These are phyloP conservation scores for Glandiceps talaboti DNA, from an alignment of 53 echinoderm and acorn worm genomes.

Conservation along the genomic window DNA sequence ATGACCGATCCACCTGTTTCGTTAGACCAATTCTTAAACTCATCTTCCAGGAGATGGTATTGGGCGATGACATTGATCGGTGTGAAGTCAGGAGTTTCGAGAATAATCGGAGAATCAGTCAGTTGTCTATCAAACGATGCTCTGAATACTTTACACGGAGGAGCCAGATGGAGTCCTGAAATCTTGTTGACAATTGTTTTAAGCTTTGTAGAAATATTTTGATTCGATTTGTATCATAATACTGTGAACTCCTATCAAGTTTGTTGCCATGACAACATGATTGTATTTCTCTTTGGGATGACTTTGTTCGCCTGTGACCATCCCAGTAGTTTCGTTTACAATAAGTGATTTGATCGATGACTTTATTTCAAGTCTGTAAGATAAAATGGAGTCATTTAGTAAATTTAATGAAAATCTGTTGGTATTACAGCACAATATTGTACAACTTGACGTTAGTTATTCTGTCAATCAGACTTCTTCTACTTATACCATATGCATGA, in stretches of 20 bases:
- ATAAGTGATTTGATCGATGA: slow-evolving; percentile 22
- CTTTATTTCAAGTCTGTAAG: slow-evolving; percentile 39
- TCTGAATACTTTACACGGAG: slow-evolving; percentile 69
- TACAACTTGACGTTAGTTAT: too few species aligned
- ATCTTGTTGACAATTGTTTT: slow-evolving; percentile 4
- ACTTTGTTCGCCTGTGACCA: slow-evolving; percentile 1
- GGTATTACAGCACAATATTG: too few species aligned
- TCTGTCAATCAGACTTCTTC: too few species aligned
- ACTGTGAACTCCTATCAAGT: slow-evolving; percentile 33
- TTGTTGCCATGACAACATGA: slow-evolving; percentile 74
- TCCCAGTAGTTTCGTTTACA: slow-evolving; percentile 18
- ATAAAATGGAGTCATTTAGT: too few species aligned
- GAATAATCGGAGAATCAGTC: slow-evolving; percentile 22
- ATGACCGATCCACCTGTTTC: slow-evolving; percentile 76
- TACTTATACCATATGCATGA: too few species aligned
- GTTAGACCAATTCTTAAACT: slow-evolving; percentile 63
- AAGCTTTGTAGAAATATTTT: not conserved
- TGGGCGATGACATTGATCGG: slow-evolving; percentile 70
- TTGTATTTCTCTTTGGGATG: slow-evolving; percentile 25
- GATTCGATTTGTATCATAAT: slow-evolving; percentile 15
- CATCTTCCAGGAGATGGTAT: slow-evolving; percentile 60
- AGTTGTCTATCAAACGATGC: slow-evolving; percentile 85
- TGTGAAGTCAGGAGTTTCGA: slow-evolving; percentile 75
- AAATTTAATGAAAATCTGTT: too few species aligned
- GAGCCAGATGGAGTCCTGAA: slow-evolving; percentile 44